These are phyloP conservation scores for Vulpes vulpes DNA, from an alignment of 2,113 vertebrate genomes.

Conservation along the genomic window DNA sequence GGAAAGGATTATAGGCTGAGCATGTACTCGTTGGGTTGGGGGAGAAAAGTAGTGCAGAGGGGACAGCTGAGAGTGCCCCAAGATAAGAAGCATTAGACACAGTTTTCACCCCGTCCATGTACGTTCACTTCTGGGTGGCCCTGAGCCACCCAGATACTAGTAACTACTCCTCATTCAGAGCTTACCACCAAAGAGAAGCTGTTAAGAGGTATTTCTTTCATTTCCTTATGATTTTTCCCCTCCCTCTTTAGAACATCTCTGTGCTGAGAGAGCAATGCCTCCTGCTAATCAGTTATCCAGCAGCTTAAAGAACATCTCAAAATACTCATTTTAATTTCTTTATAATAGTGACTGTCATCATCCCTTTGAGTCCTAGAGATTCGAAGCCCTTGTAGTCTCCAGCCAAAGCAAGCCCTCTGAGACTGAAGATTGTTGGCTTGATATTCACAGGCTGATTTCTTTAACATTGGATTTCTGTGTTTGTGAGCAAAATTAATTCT, in stretches of 20 bases:
- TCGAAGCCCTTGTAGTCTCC: background rate
- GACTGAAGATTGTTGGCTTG: background rate
- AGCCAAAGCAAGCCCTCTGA: background rate
- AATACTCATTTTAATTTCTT: constrained; percentile 79
- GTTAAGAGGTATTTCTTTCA: constrained; percentile 75
- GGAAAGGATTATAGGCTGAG: background rate
- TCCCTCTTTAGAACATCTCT: constrained; percentile 77
- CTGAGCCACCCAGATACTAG: background rate
- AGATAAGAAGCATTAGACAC: background rate
- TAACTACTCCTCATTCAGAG: constrained; percentile 56
- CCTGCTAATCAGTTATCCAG: constrained; percentile 81
- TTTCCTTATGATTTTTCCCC: constrained; percentile 74
- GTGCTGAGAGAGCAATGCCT: constrained; percentile 80
- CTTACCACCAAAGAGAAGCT: constrained; percentile 74
- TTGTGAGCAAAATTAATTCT: background rate
- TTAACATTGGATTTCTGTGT: background rate
- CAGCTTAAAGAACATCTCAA: constrained; percentile 79
- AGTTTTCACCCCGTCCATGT: accelerated
- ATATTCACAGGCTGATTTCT: background rate
- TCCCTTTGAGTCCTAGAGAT: constrained; percentile 56
- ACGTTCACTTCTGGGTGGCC: background rate
- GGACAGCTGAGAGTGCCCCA: background rate
- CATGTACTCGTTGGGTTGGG: background rate
- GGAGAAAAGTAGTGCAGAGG: background rate
- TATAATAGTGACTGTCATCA: constrained; percentile 71